Conservation (phyloP, 2,797 vertebrate genomes). For the Eupleurogrammus muticus region DNA sequence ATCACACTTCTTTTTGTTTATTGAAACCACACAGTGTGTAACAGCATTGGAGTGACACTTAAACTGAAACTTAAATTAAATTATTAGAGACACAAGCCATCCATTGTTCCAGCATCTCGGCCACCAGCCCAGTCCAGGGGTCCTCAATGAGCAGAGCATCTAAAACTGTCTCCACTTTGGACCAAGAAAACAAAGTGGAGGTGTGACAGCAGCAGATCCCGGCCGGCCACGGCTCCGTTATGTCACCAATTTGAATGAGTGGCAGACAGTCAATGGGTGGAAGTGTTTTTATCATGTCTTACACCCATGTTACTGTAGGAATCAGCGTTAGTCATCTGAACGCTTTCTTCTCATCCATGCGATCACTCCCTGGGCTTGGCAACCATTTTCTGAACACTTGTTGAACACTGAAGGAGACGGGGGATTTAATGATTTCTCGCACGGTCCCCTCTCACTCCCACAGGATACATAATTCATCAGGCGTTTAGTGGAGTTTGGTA, state of each 20-base stretch:
- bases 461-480: slow-evolving; percentile 73
- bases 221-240: slow-evolving; percentile 42
- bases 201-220: slow-evolving; percentile 15
- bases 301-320: slow-evolving; percentile 26
- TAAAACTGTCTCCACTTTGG: slow-evolving; percentile 15
- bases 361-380: slow-evolving; percentile 34
- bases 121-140: too few relatives aligned
- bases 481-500: slow-evolving; percentile 65
- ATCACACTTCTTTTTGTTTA: neutral
- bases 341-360: slow-evolving; percentile 8
- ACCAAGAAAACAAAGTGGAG: slow-evolving; percentile 6
- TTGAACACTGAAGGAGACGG: slow-evolving; percentile 48
- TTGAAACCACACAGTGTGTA: too few relatives aligned
- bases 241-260: slow-evolving; percentile 58
- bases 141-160: neutral
- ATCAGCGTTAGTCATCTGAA: slow-evolving; percentile 44
- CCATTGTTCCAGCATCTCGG: too few relatives aligned
- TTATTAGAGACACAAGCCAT: too few relatives aligned
- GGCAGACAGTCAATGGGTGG: slow-evolving; percentile 28
- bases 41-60: too few relatives aligned
- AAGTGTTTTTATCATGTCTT: slow-evolving; percentile 36
- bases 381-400: slow-evolving; percentile 58
- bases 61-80: too few relatives aligned
- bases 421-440: slow-evolving; percentile 57
- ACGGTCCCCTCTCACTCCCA: slow-evolving; percentile 33